phyloP scores from a whole-genome alignment of 2,113 vertebrate species.

The Leptodactylus fuscus region DNA sequence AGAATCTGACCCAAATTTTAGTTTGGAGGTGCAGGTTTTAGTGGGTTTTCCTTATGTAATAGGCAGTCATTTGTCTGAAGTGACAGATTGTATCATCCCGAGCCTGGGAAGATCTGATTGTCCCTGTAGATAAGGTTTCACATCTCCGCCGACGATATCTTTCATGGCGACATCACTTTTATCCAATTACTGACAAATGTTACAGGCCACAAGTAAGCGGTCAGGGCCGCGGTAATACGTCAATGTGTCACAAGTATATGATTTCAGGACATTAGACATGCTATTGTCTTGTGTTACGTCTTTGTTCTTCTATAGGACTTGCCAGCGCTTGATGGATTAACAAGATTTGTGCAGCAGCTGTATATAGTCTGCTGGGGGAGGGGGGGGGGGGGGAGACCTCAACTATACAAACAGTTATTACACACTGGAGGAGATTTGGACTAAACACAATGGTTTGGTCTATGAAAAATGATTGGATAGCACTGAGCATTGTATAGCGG shows the following conservation, averaged over 20 bases:
- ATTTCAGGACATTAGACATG: constrained; percentile 39
- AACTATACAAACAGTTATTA: too few species aligned
- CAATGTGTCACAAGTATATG: constrained; percentile 10
- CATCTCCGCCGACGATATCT: neutral
- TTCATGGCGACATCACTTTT: constrained; percentile 21
- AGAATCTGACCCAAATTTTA: too few species aligned
- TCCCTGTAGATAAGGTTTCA: neutral
- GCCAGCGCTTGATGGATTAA: constrained; percentile 37
- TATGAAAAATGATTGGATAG: too few species aligned
- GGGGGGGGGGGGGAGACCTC: too few species aligned
- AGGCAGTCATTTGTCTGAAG: neutral
- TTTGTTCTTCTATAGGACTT: constrained; percentile 16
- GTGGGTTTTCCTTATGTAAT: too few species aligned
- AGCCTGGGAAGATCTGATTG: neutral
- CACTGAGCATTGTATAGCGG: too few species aligned
- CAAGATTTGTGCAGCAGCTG: constrained; percentile 39
- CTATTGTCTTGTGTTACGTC: constrained; percentile 21
- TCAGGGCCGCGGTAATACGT: neutral
- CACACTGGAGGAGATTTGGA: too few species aligned
- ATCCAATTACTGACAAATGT: constrained; percentile 20
- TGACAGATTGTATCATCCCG: neutral
- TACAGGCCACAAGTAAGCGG: neutral
- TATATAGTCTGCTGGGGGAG: neutral
- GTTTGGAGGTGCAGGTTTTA: too few species aligned
- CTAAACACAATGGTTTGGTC: too few species aligned